phyloP scores from a whole-genome alignment of 2,797 vertebrate species.

The Labeo calbasu region DNA sequence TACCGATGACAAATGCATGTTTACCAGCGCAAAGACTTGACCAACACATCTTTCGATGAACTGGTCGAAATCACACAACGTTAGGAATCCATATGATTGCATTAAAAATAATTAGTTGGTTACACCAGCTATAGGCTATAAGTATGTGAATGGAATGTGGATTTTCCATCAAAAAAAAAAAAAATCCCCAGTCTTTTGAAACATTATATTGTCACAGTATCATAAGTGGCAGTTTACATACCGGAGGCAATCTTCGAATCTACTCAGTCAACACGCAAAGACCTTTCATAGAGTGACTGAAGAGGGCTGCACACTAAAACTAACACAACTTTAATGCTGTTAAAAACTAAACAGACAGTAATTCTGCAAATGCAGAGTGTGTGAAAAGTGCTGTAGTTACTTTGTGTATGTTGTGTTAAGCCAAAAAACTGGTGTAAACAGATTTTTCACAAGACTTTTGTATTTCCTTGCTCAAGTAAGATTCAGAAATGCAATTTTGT shows the following conservation, averaged over 20 bases:
- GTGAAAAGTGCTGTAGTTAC: not conserved
- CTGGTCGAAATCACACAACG: not conserved
- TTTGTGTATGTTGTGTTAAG: not conserved
- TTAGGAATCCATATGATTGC: not conserved
- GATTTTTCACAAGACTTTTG: not conserved
- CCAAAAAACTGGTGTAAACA: not conserved
- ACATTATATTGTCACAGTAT: conserved; percentile 4
- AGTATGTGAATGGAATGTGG: not conserved
- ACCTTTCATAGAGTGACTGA: not conserved
- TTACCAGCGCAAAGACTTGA: not conserved
- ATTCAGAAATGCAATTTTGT: not conserved
- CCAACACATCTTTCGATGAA: not conserved
- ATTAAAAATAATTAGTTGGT: not conserved
- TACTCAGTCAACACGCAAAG: conserved; percentile 16
- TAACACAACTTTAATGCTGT: not conserved
- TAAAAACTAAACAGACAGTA: not conserved
- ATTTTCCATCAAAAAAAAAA: not conserved
- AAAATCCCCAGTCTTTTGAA: not conserved
- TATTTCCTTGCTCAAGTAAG: not conserved
- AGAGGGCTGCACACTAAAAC: not conserved
- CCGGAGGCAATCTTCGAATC: conserved; percentile 3
- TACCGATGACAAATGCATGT: not conserved
- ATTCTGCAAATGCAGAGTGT: not conserved
- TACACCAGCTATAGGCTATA: not conserved
- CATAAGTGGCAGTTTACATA: not conserved